A percentile compares a stretch with the other conserved stretches of the same genome.
phyloP scores from a whole-genome alignment of 2,888 invertebrate genomes.

The Microdon myrmicae region DNA sequence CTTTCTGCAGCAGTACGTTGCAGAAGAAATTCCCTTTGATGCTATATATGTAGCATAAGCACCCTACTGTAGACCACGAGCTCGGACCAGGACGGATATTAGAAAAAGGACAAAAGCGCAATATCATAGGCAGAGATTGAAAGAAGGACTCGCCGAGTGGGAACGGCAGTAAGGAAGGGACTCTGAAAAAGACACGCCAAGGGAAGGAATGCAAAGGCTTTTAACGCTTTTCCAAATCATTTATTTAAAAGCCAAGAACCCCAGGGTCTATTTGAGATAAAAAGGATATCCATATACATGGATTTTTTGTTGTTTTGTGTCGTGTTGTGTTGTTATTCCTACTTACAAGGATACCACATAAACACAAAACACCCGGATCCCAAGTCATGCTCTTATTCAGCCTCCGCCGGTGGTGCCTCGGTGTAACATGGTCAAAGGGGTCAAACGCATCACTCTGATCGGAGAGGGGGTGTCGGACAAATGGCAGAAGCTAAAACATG shows the following conservation, averaged over 20 bases:
- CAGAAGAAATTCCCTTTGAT: slow-evolving; percentile 36
- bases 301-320: slow-evolving; percentile 9
- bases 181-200: too few relatives aligned
- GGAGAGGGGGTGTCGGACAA: too few relatives aligned
- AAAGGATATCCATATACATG: slow-evolving; percentile 35
- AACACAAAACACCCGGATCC: too few relatives aligned
- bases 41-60: slow-evolving; percentile 13
- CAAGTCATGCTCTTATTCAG: too few relatives aligned
- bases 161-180: slow-evolving; percentile 12
- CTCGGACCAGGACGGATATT: background rate
- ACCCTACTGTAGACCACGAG: background rate
- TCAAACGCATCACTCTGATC: too few relatives aligned
- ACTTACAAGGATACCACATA: too few relatives aligned
- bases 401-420: too few relatives aligned
- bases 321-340: too few relatives aligned
- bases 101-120: background rate
- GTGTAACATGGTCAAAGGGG: slow-evolving; percentile 35
- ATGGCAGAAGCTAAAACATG: slow-evolving; percentile 10
- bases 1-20: too few relatives aligned
- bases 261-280: slow-evolving; percentile 10
- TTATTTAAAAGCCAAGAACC: slow-evolving; percentile 41
- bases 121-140: too few relatives aligned
- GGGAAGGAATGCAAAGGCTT: slow-evolving; percentile 31
- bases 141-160: slow-evolving; percentile 4
- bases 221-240: slow-evolving; percentile 48